Evolutionary conservation across 2,888 invertebrate genomes (phyloP).

Genomic region (Petrolisthes manimaculis): DNA sequence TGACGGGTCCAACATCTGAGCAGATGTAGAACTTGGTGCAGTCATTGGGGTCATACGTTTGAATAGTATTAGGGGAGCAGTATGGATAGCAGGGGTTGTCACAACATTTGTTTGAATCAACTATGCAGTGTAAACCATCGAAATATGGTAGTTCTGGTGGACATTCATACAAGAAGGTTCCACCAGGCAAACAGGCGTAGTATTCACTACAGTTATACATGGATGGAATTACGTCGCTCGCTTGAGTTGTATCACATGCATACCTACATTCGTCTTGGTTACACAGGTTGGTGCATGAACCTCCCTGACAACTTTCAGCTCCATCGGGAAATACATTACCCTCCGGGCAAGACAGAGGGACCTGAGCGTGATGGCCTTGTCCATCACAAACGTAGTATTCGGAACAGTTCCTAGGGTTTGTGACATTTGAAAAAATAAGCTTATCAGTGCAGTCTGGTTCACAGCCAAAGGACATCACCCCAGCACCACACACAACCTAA

Average conservation of each 20-base stretch:
- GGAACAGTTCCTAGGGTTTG: constrained; percentile 1
- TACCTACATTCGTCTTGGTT: no score
- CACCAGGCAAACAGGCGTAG: not conserved
- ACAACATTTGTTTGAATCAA: not conserved
- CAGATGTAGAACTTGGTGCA: constrained; percentile 3
- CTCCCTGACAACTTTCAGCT: not conserved
- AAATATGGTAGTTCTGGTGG: not conserved
- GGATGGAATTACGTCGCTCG: not conserved
- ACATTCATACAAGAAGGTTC: not conserved
- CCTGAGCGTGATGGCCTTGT: not conserved
- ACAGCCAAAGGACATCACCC: constrained; percentile 5
- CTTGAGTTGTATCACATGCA: no score
- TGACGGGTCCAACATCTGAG: not conserved
- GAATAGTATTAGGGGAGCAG: not conserved
- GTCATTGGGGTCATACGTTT: not conserved
- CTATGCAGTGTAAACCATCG: not conserved
- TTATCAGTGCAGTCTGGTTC: not conserved
- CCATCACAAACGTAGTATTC: not conserved
- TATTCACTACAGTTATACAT: not conserved
- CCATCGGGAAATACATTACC: not conserved
- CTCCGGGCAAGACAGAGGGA: not conserved
- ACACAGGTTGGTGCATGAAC: not conserved
- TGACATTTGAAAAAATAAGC: no score
- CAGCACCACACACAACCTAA: not conserved
- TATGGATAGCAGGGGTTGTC: not conserved